A percentile compares a stretch with the other conserved stretches of the same genome.
Evolutionary conservation across 2,797 vertebrate genomes (phyloP).

Genomic region (Sebastes oblongus): DNA sequence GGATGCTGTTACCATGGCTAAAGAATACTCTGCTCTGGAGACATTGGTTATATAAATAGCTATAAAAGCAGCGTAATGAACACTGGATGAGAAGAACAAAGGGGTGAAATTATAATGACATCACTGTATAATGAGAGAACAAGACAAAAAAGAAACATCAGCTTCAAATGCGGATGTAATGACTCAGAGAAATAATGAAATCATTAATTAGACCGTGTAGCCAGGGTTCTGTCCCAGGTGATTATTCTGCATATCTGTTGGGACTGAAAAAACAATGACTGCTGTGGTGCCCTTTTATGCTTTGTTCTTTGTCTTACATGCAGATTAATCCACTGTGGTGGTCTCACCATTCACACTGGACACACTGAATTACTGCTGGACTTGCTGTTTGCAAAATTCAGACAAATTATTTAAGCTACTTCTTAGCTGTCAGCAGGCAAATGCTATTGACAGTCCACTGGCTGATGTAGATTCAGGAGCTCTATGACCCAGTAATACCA

Average conservation of each 20-base stretch:
- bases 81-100: constrained; percentile 25
- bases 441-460: background rate
- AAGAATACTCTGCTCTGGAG: background rate
- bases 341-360: background rate
- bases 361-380: constrained; percentile 5
- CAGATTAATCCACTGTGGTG: background rate
- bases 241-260: constrained; percentile 36
- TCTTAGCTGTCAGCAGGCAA: background rate
- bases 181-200: constrained; percentile 56
- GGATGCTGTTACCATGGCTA: background rate
- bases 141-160: constrained; percentile 12
- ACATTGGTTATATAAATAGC: background rate
- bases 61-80: background rate
- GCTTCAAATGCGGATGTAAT: constrained; percentile 31
- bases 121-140: constrained; percentile 47
- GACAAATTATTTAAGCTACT: background rate
- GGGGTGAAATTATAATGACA: constrained; percentile 45
- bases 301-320: constrained; percentile 15
- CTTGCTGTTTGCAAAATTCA: background rate
- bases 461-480: background rate
- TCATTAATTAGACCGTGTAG: constrained; percentile 54
- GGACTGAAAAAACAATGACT: constrained; percentile 22
- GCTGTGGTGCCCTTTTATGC: background rate
- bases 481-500: background rate
- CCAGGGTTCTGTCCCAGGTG: constrained; percentile 7